phyloP scores from a whole-genome alignment of 2,797 vertebrate species.

The Phoxinus dragarum region DNA sequence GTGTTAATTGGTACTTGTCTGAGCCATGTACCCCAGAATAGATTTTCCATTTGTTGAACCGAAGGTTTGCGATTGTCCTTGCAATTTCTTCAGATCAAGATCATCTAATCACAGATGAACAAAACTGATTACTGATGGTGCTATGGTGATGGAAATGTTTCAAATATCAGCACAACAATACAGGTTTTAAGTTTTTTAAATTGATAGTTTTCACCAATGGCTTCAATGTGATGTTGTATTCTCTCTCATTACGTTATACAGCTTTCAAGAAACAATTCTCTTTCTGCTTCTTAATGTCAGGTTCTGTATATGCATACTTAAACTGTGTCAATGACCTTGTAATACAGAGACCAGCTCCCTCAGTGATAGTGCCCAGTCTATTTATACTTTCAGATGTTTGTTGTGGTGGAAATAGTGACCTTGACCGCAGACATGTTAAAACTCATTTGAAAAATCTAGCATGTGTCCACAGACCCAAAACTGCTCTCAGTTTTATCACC shows the following conservation, averaged over 20 bases:
- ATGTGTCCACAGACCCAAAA: not conserved
- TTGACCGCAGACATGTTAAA: conserved; percentile 15
- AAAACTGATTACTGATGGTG: not conserved
- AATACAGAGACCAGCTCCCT: conserved; percentile 35
- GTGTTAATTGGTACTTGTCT: not conserved
- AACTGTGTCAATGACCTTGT: conserved; percentile 33
- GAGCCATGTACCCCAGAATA: not conserved
- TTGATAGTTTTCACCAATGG: not conserved
- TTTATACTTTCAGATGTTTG: conserved; percentile 30
- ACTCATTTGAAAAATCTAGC: not conserved
- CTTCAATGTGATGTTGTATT: not conserved
- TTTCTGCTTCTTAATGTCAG: not conserved
- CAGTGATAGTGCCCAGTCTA: conserved; percentile 38
- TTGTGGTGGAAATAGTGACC: conserved; percentile 33
- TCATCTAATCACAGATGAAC: not conserved
- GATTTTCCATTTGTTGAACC: not conserved
- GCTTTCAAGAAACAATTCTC: conserved; percentile 3
- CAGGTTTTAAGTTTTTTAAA: not conserved
- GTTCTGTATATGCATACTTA: conserved; percentile 12
- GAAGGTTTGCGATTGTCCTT: not conserved
- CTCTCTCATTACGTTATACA: not conserved
- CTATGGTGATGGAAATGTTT: not conserved
- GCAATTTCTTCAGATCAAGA: conserved; percentile 1
- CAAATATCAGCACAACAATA: not conserved
- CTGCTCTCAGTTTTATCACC: not conserved